Evolutionary conservation across 2,797 vertebrate species (phyloP).

Genomic region (Halcyon badia): DNA sequence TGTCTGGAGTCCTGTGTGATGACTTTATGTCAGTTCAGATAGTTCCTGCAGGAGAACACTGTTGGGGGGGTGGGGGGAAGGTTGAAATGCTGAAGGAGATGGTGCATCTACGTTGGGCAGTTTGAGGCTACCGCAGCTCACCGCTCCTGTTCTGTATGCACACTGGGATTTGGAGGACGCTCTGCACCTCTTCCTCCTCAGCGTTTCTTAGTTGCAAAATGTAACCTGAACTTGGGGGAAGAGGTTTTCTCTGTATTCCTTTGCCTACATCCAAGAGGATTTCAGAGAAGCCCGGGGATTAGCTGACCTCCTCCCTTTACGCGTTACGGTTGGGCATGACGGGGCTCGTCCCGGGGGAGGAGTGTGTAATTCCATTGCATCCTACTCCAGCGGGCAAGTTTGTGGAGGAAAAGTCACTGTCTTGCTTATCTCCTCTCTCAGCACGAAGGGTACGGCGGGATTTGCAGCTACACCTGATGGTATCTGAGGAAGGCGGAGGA

Average conservation of each 20-base stretch:
- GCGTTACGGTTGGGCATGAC: neutral
- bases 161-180: neutral
- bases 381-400: constrained; percentile 19
- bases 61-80: too few species aligned
- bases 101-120: neutral
- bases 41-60: neutral
- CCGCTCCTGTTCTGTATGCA: neutral
- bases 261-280: neutral
- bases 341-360: neutral
- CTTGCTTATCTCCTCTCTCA: constrained; percentile 41
- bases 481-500: constrained; percentile 68
- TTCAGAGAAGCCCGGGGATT: neutral
- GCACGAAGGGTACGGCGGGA: constrained; percentile 17
- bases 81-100: neutral
- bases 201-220: neutral
- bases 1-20: neutral
- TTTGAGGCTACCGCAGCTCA: neutral
- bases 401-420: constrained; percentile 57
- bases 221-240: neutral
- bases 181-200: neutral
- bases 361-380: constrained; percentile 37
- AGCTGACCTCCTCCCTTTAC: constrained; percentile 23
- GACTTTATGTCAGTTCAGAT: neutral
- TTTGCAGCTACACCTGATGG: constrained; percentile 75
- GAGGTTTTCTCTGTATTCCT: neutral